Base-by-base conservation (phyloP, 2,888 invertebrate genomes). In the Ferrisia virgata region DNA sequence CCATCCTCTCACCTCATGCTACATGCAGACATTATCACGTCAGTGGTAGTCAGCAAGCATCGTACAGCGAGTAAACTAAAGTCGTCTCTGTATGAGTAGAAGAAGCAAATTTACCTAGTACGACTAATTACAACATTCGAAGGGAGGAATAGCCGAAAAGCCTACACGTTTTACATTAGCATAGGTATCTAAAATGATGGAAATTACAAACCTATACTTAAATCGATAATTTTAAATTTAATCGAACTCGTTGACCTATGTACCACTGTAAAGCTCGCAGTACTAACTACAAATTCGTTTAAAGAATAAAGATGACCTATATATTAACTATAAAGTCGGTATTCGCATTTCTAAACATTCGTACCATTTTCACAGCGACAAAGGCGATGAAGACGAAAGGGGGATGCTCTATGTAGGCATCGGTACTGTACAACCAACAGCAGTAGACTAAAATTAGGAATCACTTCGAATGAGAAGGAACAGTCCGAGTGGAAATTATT, bases 381-480 rank as follows among this genome's bases (percentile, higher is more conserved):
- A 43, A 3, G 13, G 13, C 13, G 11, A 13, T n/a, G n/a, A n/a
- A n/a, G n/a, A n/a, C n/a, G n/a, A n/a, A n/a, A n/a, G n/a, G n/a
- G n/a, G n/a, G n/a, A n/a, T n/a, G n/a, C n/a, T n/a, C n/a, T n/a
- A n/a, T n/a, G n/a, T n/a, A n/a, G n/a, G n/a, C n/a, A n/a, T n/a
- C n/a, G n/a, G 15, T 13, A 18, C 22, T 0, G 22, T 22, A 22
- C 53, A 8, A 36, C 22, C 18, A 53, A 18, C 53, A 53, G 53
- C 53, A 53, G 9, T 22, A 53, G 4, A 22, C 53, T 53, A 15
- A 69, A 69, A 31, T 69, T 69, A 69, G 69, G 69, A 69, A 69
- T 69, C 69, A 69, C 69, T 69, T 69, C 69, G 69, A 69, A 31
- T 53, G 53, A 53, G 53, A 53, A 53, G 22, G 53, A 53, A 53